Percentiles rank a stretch among this genome's conserved stretches.
Evolutionary conservation across 2,888 invertebrate species (phyloP).

Genomic region (Eledona agricola): DNA sequence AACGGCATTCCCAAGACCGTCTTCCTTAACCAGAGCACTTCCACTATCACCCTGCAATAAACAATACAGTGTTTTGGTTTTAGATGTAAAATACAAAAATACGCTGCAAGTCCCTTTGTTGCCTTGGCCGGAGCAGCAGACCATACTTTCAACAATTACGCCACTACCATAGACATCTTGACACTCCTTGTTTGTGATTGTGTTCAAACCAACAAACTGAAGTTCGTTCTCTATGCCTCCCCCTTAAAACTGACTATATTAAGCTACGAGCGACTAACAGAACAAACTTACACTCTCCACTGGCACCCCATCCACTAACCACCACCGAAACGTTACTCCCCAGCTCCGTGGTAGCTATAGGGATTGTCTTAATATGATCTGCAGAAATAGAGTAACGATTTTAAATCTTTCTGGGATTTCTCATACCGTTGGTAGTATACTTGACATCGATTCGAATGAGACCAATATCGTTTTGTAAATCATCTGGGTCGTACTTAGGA

Average conservation of each 20-base stretch:
- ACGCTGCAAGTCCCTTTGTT: slow-evolving; percentile 24
- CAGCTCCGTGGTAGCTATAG: slow-evolving; percentile 3
- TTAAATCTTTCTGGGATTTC: neutral
- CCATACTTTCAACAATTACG: slow-evolving; percentile 12
- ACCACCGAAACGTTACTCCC: slow-evolving; percentile 4
- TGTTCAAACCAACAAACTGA: slow-evolving; percentile 9
- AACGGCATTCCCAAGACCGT: slow-evolving; percentile 5
- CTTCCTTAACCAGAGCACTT: slow-evolving; percentile 9
- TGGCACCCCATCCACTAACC: slow-evolving; percentile 24
- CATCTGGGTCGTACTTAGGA: slow-evolving; percentile 8
- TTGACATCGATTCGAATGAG: slow-evolving; percentile 19
- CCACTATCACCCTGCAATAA: slow-evolving; percentile 21
- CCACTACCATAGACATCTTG: slow-evolving; percentile 11
- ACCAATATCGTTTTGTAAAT: slow-evolving; percentile 18
- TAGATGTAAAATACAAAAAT: neutral
- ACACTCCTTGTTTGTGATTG: slow-evolving; percentile 13
- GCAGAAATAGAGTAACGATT: slow-evolving; percentile 1
- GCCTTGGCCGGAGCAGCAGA: slow-evolving; percentile 7
- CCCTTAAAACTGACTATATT: slow-evolving; percentile 16
- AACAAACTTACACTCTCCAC: slow-evolving; percentile 18
- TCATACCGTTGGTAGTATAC: slow-evolving; percentile 12
- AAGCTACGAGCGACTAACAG: neutral
- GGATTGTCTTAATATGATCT: slow-evolving; percentile 13
- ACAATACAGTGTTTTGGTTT: neutral
- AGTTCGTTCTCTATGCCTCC: slow-evolving; percentile 16